These are phyloP conservation scores for Drosophila rubida DNA, from an alignment of 2,888 invertebrate genomes.

Conservation along the genomic window DNA sequence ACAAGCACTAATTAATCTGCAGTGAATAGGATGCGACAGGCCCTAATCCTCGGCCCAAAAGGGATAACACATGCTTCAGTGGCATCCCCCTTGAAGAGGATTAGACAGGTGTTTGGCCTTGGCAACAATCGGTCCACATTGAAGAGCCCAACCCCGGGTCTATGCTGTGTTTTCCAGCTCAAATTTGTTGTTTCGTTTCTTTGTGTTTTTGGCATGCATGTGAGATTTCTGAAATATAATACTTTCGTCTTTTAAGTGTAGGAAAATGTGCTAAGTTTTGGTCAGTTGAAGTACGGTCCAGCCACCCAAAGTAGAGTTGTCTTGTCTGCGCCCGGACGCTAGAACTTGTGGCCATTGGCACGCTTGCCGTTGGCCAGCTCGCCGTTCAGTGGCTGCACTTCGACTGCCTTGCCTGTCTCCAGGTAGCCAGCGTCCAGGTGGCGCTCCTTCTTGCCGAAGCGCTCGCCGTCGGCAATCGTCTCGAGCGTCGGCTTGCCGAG, in stretches of 20 bases:
- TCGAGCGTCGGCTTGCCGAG: conserved; percentile 91
- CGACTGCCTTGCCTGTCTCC: conserved; percentile 67
- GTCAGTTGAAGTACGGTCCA: conserved; percentile 10
- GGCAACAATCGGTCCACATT: neutral
- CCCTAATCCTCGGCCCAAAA: neutral
- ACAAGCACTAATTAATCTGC: conserved; percentile 2
- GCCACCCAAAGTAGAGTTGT: neutral
- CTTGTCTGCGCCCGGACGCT: conserved; percentile 25
- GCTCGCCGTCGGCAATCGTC: conserved; percentile 92
- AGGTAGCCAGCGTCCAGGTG: conserved; percentile 47
- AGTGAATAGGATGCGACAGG: conserved; percentile 1
- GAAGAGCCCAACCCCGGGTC: neutral
- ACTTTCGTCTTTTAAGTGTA: conserved; percentile 54
- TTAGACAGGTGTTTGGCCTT: neutral
- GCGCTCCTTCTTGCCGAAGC: conserved; percentile 85
- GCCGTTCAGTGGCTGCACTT: conserved; percentile 68
- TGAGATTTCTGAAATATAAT: conserved; percentile 72
- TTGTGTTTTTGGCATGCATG: conserved; percentile 57
- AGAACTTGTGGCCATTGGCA: conserved; percentile 44
- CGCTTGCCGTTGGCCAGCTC: no score
- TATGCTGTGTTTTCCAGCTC: conserved; percentile 12
- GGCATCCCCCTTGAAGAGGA: neutral
- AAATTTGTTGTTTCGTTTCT: neutral
- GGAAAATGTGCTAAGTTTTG: conserved; percentile 28
- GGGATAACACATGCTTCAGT: neutral